Evolutionary conservation across 2,113 vertebrate genomes (phyloP), one percentile per base, ranked within the genome.

Genomic region (Phylloscopus whistleri): DNA sequence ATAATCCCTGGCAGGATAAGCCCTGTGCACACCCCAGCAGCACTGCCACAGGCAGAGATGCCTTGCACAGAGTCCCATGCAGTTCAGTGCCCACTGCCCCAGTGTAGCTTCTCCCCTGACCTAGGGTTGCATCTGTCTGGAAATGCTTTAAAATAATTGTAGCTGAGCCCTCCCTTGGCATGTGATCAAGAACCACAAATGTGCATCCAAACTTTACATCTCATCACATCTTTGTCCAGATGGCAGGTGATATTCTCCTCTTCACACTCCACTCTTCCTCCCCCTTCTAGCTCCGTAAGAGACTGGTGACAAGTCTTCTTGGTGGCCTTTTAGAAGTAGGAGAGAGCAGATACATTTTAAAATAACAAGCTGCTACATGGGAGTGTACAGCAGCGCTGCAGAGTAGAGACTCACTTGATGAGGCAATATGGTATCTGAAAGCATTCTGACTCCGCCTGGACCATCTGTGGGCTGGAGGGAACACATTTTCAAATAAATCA

Each of bases 191-290:
- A 92, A 86, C 72, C 39, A 0, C 94, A 95, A 96, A 86, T 94
- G 75, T 94, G 79, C 92, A 96, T 96, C 88, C 92, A 93, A 94
- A 92, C 93, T 89, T 90, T 81, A 86, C 68, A 96, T 92, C 86
- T 95, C 80, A 93, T 93, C 95, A 63, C 73, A 93, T 95, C 93
- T 95, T 94, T 96, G 94, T 96, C 91, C 95, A 97, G 94, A 96
- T 97, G 96, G 96, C 94, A 96, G 96, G 94, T 97, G 94, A 94
- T 97, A 97, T 97, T 95, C 95, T 91, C 70, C 95, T 93, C 64
- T 96, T 97, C 96, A 94, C 95, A 95, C 96, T 97, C 91, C 43
- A 37, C 52, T 94, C 74, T 94, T 94, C 91, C 95, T 97, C 96
- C 95, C 48, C 95, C 96, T 95, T 90, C 89, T 75, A 94, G 86